These are phyloP conservation scores for Luscinia megarhynchos DNA, from an alignment of 2,797 vertebrate genomes.

Conservation along the genomic window DNA sequence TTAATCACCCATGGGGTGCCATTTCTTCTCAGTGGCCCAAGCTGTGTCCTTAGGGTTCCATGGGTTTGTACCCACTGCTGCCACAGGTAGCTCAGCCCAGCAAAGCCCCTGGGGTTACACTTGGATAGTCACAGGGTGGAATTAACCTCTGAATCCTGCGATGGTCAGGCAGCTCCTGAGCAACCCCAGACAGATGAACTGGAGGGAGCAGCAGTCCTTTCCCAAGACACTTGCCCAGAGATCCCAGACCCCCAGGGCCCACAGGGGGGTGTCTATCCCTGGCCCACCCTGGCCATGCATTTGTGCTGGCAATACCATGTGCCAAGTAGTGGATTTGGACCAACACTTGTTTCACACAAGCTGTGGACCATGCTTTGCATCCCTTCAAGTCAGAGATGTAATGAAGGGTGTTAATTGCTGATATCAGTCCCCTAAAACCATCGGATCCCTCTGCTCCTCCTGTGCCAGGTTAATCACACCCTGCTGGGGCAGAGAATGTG, in stretches of 20 bases:
- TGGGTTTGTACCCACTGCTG: background rate
- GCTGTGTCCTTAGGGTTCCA: background rate
- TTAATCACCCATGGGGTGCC: background rate
- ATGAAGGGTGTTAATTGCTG: background rate
- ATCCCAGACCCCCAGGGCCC: background rate
- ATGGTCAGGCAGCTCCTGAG: background rate
- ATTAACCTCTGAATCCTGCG: background rate
- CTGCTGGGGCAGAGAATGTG: background rate
- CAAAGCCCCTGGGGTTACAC: background rate
- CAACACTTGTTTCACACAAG: background rate
- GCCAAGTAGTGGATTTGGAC: background rate
- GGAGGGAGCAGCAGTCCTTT: background rate
- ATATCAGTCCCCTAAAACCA: background rate
- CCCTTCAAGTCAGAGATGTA: background rate
- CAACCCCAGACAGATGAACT: background rate
- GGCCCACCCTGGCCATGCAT: background rate
- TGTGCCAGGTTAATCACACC: background rate
- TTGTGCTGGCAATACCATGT: background rate
- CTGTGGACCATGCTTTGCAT: background rate
- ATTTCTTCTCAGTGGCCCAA: background rate
- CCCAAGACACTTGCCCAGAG: background rate
- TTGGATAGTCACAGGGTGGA: fast-evolving
- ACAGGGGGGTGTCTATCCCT: fast-evolving
- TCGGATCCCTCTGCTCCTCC: background rate
- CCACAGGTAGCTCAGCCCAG: background rate